These are phyloP conservation scores for Zaprionus tsacasi DNA, from an alignment of 1,140 invertebrate genomes.

Conservation along the genomic window DNA sequence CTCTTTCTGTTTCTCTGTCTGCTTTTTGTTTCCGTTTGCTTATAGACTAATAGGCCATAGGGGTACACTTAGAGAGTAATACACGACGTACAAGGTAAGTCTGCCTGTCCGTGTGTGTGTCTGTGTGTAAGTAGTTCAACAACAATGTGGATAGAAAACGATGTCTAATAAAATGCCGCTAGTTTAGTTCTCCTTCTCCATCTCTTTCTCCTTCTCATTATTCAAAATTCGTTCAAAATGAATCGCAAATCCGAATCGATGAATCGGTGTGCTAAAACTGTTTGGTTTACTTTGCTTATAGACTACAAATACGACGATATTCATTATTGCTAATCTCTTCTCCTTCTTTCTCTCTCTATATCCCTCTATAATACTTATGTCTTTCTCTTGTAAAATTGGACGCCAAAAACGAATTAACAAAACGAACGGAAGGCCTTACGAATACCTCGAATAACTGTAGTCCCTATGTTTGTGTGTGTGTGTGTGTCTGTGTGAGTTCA, in stretches of 20 bases:
- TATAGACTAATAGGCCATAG: conserved; percentile 74
- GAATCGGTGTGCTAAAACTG: conserved; percentile 47
- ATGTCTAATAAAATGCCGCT: conserved; percentile 65
- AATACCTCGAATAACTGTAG: conserved; percentile 27
- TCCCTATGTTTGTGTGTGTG: conserved; percentile 17
- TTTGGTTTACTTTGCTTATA: conserved; percentile 54
- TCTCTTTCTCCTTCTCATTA: conserved; percentile 22
- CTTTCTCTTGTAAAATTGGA: conserved; percentile 75
- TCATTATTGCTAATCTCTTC: conserved; percentile 17
- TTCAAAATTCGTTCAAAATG: conserved; percentile 77
- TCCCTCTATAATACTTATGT: conserved; percentile 51
- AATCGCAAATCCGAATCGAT: conserved; percentile 73
- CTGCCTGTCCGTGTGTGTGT: conserved; percentile 14
- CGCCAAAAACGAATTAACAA: conserved; percentile 76
- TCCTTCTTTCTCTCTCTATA: conserved; percentile 25
- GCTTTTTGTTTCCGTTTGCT: conserved; percentile 40
- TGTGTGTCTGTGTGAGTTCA: conserved; percentile 35
- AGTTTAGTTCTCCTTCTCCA: conserved; percentile 26
- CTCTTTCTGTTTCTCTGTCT: background rate
- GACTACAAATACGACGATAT: conserved; percentile 62
- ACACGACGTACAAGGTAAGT: conserved; percentile 41
- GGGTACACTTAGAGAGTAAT: conserved; percentile 72
- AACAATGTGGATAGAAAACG: conserved; percentile 75
- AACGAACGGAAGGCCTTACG: conserved; percentile 70
- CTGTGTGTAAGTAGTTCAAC: conserved; percentile 60